Base-by-base conservation (phyloP, 2,113 vertebrate genomes). In the Alaudala cheleensis region DNA sequence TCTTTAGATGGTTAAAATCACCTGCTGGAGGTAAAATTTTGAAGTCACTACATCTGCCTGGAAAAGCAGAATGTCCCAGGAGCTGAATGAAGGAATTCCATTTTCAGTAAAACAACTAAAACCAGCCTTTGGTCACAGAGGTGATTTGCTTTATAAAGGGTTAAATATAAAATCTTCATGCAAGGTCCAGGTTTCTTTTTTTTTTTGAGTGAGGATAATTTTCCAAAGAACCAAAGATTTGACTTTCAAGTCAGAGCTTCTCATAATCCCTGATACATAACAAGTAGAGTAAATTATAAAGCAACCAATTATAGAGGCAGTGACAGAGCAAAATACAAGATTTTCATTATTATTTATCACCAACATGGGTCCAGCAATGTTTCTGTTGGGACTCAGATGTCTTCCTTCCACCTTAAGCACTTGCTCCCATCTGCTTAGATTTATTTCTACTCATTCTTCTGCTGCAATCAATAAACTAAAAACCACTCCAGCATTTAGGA, bases 121-220 rank as follows among this genome's bases (percentile, higher is more conserved):
- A 34, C 3, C 57, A 49, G 12, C 65, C 3, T 78, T 87, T 81
- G 21, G 12, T 50, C 44, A 76, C 14, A 9, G 8, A 78, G 39
- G 4, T 64, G 1, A 69, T 83, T 72, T 82, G 14, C 14, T 83
- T 65, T 65, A 53, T 34, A n/a, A 76, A 51, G 85, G 5, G 11
- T 67, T 81, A 49, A 76, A 83, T 42, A n/a, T n/a, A 10, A 86
- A 44, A 53, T 61, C 16, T 71, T n/a, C 49, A 77, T 29, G 42
- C 3, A 28, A 2, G 3, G 11, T 22, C 28, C 20, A 79, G 9
- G 9, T 71, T 88, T 82, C n/a, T n/a, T n/a, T n/a, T n/a, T n/a
- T n/a, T n/a, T n/a, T n/a, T n/a, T n/a, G n/a, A 0, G 0, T 1
- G 2, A 87, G 7, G 21, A 44, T 61, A 20, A 37, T 51, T 44